Evolutionary conservation across 2,797 vertebrate genomes (phyloP), one percentile per base, ranked within the genome.

Genomic region (Anguilla marmorata): DNA sequence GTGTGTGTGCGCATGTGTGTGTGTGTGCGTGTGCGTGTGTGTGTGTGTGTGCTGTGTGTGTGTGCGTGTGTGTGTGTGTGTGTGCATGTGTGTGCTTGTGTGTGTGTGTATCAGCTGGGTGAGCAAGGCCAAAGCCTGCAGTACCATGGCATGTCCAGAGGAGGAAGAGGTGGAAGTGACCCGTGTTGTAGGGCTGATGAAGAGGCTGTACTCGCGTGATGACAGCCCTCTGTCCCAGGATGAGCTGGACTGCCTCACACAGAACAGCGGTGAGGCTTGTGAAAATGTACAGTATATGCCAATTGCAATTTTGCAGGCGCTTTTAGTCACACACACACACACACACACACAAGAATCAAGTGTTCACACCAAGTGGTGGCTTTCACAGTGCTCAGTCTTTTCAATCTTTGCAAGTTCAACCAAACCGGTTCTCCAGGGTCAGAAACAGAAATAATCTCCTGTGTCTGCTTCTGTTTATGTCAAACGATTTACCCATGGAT

Each of bases 161-260:
- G 92, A 91, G 50, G 89, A 92, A 0, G 88, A 87, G 85, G 90
- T 93, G 0, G 93, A 95, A 89, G 93, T 92, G 0, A 48, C 90
- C 0, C 37, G 83, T 0, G 91, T 84, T 48, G 12, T n/a, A n/a
- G 50, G 50, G 14, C 87, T 94, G 54, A 82, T 41, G 50, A 90
- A 60, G 74, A 94, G 95, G 76, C 93, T 93, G 85, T 94, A 93
- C 84, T 89, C 90, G 5, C 89, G 69, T 0, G 94, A 96, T 87
- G 0, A 63, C 14, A 84, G 83, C 0, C 1, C 52, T 9, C 84
- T 96, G 54, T 92, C 88, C 88, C 89, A 91, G 86, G 96, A 96
- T 2, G 94, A 96, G 89, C 85, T 96, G 0, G 95, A 96, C 63
- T 87, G 92, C 80, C 92, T 97, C 82, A 91, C 94, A 92, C 91